These are phyloP conservation scores for Serilophus lunatus DNA, from an alignment of 2,113 vertebrate genomes.

Conservation along the genomic window DNA sequence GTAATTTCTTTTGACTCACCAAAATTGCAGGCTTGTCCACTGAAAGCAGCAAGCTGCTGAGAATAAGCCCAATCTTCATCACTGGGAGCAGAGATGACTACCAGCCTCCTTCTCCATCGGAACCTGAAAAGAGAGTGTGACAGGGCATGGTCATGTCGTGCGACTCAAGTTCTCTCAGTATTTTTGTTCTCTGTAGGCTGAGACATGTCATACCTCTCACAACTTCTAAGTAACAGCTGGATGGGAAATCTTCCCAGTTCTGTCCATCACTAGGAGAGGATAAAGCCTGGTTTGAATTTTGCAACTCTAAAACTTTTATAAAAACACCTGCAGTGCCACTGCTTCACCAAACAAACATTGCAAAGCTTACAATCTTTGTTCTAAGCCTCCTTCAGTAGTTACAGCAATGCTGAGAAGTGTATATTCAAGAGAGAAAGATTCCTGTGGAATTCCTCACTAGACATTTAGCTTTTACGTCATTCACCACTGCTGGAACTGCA, in stretches of 20 bases:
- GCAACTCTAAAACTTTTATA: neutral
- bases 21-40: slow-evolving; percentile 96
- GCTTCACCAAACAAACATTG: neutral
- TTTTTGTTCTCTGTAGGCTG: neutral
- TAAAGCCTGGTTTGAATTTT: neutral
- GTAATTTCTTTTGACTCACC: slow-evolving; percentile 78
- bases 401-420: neutral
- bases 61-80: slow-evolving; percentile 99
- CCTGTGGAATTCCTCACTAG: slow-evolving; percentile 33
- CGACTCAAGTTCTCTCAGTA: neutral
- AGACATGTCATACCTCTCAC: neutral
- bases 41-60: slow-evolving; percentile 92
- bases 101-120: slow-evolving; percentile 93
- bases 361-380: neutral
- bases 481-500: slow-evolving; percentile 28
- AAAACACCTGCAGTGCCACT: neutral
- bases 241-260: neutral
- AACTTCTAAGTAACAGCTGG: neutral
- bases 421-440: neutral
- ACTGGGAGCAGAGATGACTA: slow-evolving; percentile 92
- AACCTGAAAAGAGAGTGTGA: slow-evolving; percentile 77
- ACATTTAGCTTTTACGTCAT: slow-evolving; percentile 22
- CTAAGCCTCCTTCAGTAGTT: neutral
- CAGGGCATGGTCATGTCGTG: fast-evolving
- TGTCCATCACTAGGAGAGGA: neutral